phyloP scores from a whole-genome alignment of 2,113 vertebrate genomes.

The Felis catus region F.catus_Fca126_mat1.0 CM031414.1:104105501-104106000 shows the following conservation, averaged over 20 bases:
- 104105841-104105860: background rate
- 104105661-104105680: background rate
- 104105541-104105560: background rate
- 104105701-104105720: background rate
- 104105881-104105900: constrained; percentile 37
- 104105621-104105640: background rate
- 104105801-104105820: background rate
- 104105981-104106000: constrained; percentile 53
- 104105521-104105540: background rate
- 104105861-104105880: background rate
- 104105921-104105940: background rate
- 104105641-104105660: background rate
- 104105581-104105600: background rate
- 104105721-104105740: background rate
- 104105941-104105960: constrained; percentile 41
- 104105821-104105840: background rate
- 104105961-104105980: background rate
- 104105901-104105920: background rate
- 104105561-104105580: background rate
- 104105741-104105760: background rate
- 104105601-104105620: background rate
- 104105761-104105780: background rate
- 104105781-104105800: background rate
- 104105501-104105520: background rate
- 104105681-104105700: background rate